Percentiles rank a stretch among this genome's conserved stretches.
Evolutionary conservation across 92 coral and sea anemone species (phyloP).

Genomic region (Bergia sp.): DNA sequence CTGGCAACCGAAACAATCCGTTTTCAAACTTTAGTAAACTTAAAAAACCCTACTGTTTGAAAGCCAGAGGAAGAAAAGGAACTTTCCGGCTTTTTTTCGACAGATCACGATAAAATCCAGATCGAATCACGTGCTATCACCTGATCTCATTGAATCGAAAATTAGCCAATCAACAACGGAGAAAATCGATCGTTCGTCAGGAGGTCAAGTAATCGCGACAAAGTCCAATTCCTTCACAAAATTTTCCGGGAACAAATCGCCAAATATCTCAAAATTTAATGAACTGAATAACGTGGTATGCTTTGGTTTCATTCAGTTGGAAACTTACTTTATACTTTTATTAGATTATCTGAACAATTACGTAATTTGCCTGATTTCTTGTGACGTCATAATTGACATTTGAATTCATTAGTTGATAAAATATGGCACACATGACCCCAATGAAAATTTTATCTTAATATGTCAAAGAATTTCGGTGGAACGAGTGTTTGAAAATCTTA

Average conservation of each 20-base stretch:
- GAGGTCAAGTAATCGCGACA: background rate
- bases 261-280: background rate
- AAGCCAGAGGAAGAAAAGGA: background rate
- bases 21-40: background rate
- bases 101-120: background rate
- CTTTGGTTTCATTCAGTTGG: too few species aligned
- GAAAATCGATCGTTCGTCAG: background rate
- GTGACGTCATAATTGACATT: too few species aligned
- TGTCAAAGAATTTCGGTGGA: too few species aligned
- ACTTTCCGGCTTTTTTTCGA: background rate
- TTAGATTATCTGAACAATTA: too few species aligned
- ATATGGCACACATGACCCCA: too few species aligned
- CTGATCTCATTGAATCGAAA: constrained; percentile 32
- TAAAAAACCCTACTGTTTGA: background rate
- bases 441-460: too few species aligned
- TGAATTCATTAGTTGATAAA: too few species aligned
- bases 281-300: too few species aligned
- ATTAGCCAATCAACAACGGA: constrained; percentile 24
- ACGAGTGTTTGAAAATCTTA: too few species aligned
- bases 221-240: background rate
- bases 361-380: too few species aligned
- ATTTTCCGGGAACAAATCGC: background rate
- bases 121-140: constrained; percentile 30
- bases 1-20: background rate
- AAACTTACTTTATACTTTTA: too few species aligned